These are phyloP conservation scores for Strigamia maritima DNA, from an alignment of 2,888 invertebrate species.

Conservation along the genomic window DNA sequence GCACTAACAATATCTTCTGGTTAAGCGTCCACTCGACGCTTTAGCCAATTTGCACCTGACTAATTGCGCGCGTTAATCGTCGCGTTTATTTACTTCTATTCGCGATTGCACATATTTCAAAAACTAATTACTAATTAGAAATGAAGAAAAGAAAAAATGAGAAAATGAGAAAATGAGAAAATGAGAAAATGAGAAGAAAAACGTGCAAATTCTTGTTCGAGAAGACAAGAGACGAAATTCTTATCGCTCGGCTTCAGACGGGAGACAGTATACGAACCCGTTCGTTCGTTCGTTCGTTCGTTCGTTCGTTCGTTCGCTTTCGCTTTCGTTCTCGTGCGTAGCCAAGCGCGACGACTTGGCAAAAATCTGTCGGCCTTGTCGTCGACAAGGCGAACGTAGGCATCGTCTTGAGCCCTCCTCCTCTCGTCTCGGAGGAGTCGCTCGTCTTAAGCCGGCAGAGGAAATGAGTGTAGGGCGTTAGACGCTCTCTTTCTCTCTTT, in stretches of 20 bases:
- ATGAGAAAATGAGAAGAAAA: too few species aligned
- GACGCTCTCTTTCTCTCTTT: too few species aligned
- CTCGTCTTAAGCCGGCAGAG: conserved; percentile 1
- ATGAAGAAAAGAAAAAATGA: too few species aligned
- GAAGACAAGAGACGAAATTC: too few species aligned
- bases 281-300: too few species aligned
- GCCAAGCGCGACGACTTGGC: conserved; percentile 11
- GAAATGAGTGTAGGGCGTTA: background rate
- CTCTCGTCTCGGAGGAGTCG: background rate
- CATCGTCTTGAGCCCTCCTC: background rate
- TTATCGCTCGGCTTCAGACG: too few species aligned
- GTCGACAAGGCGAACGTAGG: background rate
- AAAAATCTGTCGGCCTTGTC: conserved; percentile 23
- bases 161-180: too few species aligned
- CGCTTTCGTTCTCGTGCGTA: background rate
- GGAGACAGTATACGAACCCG: too few species aligned
- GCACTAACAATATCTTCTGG: background rate
- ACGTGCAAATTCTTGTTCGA: too few species aligned
- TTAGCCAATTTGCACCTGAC: background rate
- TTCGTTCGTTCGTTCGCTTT: too few species aligned
- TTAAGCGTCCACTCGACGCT: conserved; percentile 11
- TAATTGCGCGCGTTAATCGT: conserved; percentile 9
- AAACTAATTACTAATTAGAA: too few species aligned
- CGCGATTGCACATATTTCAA: background rate
- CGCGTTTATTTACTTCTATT: background rate